Evolutionary conservation across 2,797 vertebrate genomes (phyloP).

Genomic region (Peromyscus eremicus): DNA sequence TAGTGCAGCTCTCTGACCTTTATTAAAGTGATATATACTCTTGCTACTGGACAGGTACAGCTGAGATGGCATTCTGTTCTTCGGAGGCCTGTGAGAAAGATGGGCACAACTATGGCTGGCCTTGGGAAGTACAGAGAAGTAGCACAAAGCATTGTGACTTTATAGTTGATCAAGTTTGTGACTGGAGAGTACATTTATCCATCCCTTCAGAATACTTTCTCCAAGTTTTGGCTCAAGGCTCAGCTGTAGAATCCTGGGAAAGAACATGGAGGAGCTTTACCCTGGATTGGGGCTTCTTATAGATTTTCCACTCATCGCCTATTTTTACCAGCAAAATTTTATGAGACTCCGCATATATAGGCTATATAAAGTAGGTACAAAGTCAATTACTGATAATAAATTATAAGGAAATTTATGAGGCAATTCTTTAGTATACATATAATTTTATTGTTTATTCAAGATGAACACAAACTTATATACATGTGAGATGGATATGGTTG

Average conservation of each 20-base stretch:
- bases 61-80: not conserved
- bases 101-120: not conserved
- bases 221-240: not conserved
- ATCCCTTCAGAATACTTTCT: slow-evolving; percentile 6
- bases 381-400: not conserved
- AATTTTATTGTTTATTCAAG: not conserved
- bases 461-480: not conserved
- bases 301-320: not conserved
- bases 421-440: not conserved
- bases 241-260: not conserved
- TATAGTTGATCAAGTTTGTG: not conserved
- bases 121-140: slow-evolving; percentile 2
- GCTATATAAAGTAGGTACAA: not conserved
- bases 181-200: not conserved
- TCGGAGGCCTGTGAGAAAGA: not conserved
- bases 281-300: not conserved
- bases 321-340: not conserved
- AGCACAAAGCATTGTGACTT: not conserved
- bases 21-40: not conserved
- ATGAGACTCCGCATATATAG: not conserved
- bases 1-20: not conserved
- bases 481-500: not conserved
- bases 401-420: not conserved
- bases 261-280: not conserved
- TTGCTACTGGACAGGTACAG: not conserved